These are phyloP conservation scores for Bos javanicus DNA, from an alignment of 2,113 vertebrate genomes.

Conservation along the genomic window DNA sequence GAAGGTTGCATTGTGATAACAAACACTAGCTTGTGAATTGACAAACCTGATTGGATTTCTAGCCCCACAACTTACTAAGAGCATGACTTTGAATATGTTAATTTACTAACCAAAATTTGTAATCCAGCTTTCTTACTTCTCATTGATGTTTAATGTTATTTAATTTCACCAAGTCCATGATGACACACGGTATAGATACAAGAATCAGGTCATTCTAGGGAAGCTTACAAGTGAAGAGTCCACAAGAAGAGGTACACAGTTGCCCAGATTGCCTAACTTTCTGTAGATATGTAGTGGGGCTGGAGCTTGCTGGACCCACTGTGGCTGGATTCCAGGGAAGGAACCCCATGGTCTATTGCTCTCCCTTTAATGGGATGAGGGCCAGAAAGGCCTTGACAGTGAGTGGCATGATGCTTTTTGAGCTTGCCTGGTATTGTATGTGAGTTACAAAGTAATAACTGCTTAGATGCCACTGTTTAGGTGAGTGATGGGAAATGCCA, in stretches of 20 bases:
- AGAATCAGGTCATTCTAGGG: not conserved
- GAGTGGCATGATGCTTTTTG: not conserved
- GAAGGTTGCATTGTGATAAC: not conserved
- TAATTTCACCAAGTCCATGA: not conserved
- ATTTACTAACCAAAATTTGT: not conserved
- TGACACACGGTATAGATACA: not conserved
- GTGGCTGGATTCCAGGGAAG: not conserved
- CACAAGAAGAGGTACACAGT: not conserved
- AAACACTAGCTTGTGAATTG: not conserved
- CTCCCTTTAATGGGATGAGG: not conserved
- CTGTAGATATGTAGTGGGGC: not conserved
- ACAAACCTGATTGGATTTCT: not conserved
- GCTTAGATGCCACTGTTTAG: not conserved
- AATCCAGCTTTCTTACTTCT: not conserved
- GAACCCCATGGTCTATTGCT: fast-evolving
- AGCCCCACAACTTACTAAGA: not conserved
- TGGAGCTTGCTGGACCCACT: not conserved
- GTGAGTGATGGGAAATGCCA: not conserved
- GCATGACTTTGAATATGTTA: not conserved
- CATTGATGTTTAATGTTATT: not conserved
- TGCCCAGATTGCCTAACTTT: not conserved
- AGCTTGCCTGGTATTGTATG: not conserved
- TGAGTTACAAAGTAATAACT: not conserved
- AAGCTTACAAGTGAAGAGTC: not conserved
- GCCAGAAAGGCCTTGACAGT: not conserved